phyloP scores from a whole-genome alignment of 2,888 invertebrate species.

The Temnothorax ravouxi region DNA sequence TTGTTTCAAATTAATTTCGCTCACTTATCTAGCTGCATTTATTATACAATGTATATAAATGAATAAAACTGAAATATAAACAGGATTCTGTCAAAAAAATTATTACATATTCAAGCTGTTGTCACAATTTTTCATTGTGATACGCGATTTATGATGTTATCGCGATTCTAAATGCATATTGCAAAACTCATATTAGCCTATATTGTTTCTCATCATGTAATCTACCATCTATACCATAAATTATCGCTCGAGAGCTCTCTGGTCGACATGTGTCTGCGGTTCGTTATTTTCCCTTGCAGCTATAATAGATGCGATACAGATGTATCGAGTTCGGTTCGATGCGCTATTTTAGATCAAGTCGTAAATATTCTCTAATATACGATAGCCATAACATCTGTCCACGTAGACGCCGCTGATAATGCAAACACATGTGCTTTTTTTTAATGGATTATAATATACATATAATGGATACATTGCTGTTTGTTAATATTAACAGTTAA shows the following conservation, averaged over 20 bases:
- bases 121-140: neutral
- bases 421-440: slow-evolving; percentile 54
- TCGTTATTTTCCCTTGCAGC: slow-evolving; percentile 63
- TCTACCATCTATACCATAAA: neutral
- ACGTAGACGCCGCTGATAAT: slow-evolving; percentile 41
- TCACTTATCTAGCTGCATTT: slow-evolving; percentile 10
- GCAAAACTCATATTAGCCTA: neutral
- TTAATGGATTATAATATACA: slow-evolving; percentile 23
- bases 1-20: slow-evolving; percentile 18
- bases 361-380: slow-evolving; percentile 73
- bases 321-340: slow-evolving; percentile 22
- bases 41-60: neutral
- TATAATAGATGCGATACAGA: slow-evolving; percentile 69
- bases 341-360: slow-evolving; percentile 60
- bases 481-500: neutral
- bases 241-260: slow-evolving; percentile 7
- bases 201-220: neutral
- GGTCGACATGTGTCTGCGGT: slow-evolving; percentile 20
- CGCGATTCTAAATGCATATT: neutral
- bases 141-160: slow-evolving; percentile 17
- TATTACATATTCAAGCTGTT: neutral
- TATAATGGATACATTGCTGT: neutral
- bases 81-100: neutral
- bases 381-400: slow-evolving; percentile 63
- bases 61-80: neutral